Evolutionary conservation across 2,888 invertebrate genomes (phyloP).

Genomic region (Serrognathus titanus): DNA sequence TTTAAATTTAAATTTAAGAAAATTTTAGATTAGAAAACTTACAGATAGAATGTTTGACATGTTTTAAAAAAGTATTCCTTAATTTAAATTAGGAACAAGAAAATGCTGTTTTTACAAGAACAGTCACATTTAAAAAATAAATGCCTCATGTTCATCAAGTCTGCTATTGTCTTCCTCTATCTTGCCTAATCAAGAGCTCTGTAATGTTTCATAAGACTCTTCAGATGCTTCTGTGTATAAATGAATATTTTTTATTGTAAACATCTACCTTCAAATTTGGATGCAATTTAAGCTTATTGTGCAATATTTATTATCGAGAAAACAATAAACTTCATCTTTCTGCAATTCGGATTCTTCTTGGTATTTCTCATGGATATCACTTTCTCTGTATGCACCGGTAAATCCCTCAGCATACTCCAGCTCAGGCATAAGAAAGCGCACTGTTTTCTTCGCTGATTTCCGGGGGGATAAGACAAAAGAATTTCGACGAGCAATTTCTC

Average conservation of each 20-base stretch:
- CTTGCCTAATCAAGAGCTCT: too few species aligned
- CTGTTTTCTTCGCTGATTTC: not conserved
- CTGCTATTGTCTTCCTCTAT: too few species aligned
- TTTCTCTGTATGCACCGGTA: constrained; percentile 1
- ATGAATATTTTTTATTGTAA: constrained; percentile 3
- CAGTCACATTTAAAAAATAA: too few species aligned
- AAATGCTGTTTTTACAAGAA: too few species aligned
- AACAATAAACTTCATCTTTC: constrained; percentile 7
- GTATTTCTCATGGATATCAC: constrained; percentile 3
- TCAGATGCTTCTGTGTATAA: constrained; percentile 1
- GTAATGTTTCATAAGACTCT: not conserved
- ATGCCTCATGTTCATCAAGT: too few species aligned
- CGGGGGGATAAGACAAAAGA: constrained; percentile 12
- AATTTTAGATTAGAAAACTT: too few species aligned
- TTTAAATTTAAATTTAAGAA: too few species aligned
- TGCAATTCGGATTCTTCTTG: not conserved
- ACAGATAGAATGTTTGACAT: too few species aligned
- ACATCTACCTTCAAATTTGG: constrained; percentile 5
- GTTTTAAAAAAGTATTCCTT: too few species aligned
- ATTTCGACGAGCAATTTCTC: constrained; percentile 10
- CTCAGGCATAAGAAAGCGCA: constrained; percentile 10
- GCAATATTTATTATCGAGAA: constrained; percentile 5
- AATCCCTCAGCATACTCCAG: constrained; percentile 13
- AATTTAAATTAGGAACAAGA: too few species aligned
- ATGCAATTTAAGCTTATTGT: constrained; percentile 8